phyloP scores from a whole-genome alignment of 2,888 invertebrate species.

The Ceramica pisi region DNA sequence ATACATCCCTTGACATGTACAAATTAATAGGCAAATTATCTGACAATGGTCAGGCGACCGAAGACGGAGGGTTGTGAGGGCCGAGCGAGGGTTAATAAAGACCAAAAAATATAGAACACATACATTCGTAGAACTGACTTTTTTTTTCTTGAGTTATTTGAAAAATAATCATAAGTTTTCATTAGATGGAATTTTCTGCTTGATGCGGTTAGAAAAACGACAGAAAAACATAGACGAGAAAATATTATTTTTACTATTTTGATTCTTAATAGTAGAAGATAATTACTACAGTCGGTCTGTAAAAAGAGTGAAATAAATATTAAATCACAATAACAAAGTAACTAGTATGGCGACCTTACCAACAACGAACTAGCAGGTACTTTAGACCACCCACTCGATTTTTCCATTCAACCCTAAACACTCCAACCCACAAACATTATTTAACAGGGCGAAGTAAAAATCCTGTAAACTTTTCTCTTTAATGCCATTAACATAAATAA shows the following conservation, averaged over 20 bases:
- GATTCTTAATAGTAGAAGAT: background rate
- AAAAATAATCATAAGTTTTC: conserved; percentile 11
- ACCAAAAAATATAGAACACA: conserved; percentile 58
- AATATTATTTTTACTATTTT: background rate
- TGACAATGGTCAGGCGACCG: conserved; percentile 70
- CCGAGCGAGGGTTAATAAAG: conserved; percentile 64
- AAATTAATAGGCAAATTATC: conserved; percentile 69
- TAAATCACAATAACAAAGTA: background rate
- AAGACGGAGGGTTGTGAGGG: conserved; percentile 62
- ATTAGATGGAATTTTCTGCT: conserved; percentile 2
- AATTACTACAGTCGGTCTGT: background rate
- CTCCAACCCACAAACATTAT: conserved; percentile 10
- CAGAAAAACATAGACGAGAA: too few species aligned
- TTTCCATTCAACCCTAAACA: conserved; percentile 14
- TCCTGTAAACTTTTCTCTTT: background rate
- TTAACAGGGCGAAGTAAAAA: background rate
- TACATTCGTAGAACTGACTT: conserved; percentile 36
- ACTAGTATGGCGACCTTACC: background rate
- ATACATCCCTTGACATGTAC: conserved; percentile 56
- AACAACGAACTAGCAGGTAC: background rate
- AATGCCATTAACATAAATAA: background rate
- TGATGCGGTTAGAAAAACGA: background rate
- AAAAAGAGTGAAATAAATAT: background rate
- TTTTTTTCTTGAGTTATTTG: conserved; percentile 21
- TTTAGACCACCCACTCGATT: conserved; percentile 10